phyloP scores from a whole-genome alignment of 2,888 invertebrate species.

The Bugulina stolonifera region DNA sequence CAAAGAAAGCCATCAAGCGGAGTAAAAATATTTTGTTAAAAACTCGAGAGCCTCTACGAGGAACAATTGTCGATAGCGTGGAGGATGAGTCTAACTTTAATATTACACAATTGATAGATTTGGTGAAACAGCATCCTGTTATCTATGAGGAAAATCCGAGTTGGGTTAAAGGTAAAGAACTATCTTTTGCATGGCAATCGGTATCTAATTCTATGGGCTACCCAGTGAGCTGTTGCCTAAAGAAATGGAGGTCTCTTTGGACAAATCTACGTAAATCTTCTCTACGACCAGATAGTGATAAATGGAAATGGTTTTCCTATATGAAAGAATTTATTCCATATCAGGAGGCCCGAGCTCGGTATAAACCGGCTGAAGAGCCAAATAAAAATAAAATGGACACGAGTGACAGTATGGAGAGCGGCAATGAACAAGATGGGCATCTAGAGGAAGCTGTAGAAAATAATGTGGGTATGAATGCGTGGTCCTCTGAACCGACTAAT shows the following conservation, averaged over 20 bases:
- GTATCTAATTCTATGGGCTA: background rate
- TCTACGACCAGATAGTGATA: background rate
- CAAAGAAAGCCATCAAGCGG: conserved; percentile 16
- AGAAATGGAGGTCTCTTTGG: conserved; percentile 12
- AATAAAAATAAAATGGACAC: too few relatives aligned
- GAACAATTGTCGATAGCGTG: background rate
- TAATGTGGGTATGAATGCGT: too few relatives aligned
- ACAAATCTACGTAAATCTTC: background rate
- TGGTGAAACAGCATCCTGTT: conserved; percentile 23
- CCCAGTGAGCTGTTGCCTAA: background rate
- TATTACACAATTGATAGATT: background rate
- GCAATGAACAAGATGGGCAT: too few relatives aligned
- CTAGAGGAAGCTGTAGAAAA: too few relatives aligned
- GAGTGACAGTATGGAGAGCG: too few relatives aligned
- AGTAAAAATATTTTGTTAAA: conserved; percentile 9
- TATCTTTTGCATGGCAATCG: background rate
- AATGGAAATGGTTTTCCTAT: conserved; percentile 2
- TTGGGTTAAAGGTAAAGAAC: background rate
- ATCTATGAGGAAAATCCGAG: background rate
- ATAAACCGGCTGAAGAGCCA: too few relatives aligned
- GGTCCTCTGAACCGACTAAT: too few relatives aligned
- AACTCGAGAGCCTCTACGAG: background rate
- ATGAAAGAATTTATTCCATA: conserved; percentile 16
- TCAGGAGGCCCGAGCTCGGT: background rate
- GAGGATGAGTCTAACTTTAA: background rate